Conservation (phyloP, 2,888 invertebrate genomes). For the Synergus umbraculus region DNA sequence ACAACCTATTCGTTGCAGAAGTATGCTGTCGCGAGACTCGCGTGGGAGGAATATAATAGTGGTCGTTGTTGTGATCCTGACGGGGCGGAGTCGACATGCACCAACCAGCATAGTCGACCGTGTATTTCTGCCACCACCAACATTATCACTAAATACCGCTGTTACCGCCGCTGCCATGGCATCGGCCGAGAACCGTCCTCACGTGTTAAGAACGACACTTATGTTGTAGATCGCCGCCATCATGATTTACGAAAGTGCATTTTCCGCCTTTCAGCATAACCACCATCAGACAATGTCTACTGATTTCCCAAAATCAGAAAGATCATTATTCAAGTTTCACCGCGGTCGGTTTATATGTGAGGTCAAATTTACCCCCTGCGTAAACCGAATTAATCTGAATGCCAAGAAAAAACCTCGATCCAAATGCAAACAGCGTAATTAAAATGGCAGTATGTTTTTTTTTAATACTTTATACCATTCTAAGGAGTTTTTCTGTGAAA, state of each 20-base stretch:
- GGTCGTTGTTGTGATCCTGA: constrained; percentile 68
- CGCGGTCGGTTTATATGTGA: not conserved
- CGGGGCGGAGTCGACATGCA: constrained; percentile 71
- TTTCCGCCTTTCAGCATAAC: constrained; percentile 14
- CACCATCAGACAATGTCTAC: not conserved
- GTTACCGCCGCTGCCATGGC: constrained; percentile 55
- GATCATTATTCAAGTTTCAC: not conserved
- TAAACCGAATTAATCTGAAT: not conserved
- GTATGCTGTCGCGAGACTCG: constrained; percentile 53
- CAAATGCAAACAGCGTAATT: too few relatives aligned
- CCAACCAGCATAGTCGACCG: constrained; percentile 69
- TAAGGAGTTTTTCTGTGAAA: too few relatives aligned
- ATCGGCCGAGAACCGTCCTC: constrained; percentile 54
- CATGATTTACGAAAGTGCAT: constrained; percentile 64
- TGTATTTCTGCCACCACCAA: constrained; percentile 68
- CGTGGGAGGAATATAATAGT: constrained; percentile 72
- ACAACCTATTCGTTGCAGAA: constrained; percentile 44
- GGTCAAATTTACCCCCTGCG: not conserved
- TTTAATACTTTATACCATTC: too few relatives aligned
- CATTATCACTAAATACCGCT: constrained; percentile 67
- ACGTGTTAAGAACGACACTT: constrained; percentile 53
- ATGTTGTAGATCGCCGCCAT: constrained; percentile 62
- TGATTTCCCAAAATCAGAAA: not conserved
- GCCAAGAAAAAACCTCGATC: too few relatives aligned
- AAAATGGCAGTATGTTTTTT: too few relatives aligned